These are phyloP conservation scores for Pogonophryne albipinna DNA, from an alignment of 2,797 vertebrate species.

Conservation along the genomic window DNA sequence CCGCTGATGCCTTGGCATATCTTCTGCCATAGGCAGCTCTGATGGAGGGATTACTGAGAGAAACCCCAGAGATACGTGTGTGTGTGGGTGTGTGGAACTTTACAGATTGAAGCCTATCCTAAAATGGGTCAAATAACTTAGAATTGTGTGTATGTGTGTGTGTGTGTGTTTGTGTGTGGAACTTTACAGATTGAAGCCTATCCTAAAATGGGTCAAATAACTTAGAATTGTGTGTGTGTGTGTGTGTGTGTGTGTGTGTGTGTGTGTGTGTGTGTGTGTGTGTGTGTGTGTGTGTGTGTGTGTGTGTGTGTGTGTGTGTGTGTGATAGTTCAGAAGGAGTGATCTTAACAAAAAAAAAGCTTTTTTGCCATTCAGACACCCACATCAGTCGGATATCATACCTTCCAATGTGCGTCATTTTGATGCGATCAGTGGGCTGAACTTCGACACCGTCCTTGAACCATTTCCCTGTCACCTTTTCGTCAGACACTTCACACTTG, in stretches of 20 bases:
- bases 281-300: neutral
- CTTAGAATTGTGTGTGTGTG: conserved; percentile 17
- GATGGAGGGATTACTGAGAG: conserved; percentile 69
- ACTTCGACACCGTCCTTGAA: conserved; percentile 92
- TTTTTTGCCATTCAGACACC: neutral
- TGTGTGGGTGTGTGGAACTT: conserved; percentile 46
- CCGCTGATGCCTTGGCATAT: conserved; percentile 56
- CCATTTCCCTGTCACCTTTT: conserved; percentile 94
- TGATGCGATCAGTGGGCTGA: conserved; percentile 86
- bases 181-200: conserved; percentile 56
- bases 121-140: conserved; percentile 65
- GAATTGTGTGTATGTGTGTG: conserved; percentile 3
- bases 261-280: neutral
- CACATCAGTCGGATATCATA: conserved; percentile 53
- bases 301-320: neutral
- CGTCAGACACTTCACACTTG: conserved; percentile 95
- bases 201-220: conserved; percentile 65
- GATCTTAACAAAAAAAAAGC: neutral
- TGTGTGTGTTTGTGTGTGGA: neutral
- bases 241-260: neutral
- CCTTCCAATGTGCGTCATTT: conserved; percentile 91
- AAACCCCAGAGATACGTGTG: conserved; percentile 40
- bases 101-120: conserved; percentile 50
- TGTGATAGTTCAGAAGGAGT: neutral
- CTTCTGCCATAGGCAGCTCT: conserved; percentile 42